Percentiles rank a stretch among this genome's conserved stretches.
Evolutionary conservation across 2,888 invertebrate genomes (phyloP).

Genomic region (Lycaena phlaeas): DNA sequence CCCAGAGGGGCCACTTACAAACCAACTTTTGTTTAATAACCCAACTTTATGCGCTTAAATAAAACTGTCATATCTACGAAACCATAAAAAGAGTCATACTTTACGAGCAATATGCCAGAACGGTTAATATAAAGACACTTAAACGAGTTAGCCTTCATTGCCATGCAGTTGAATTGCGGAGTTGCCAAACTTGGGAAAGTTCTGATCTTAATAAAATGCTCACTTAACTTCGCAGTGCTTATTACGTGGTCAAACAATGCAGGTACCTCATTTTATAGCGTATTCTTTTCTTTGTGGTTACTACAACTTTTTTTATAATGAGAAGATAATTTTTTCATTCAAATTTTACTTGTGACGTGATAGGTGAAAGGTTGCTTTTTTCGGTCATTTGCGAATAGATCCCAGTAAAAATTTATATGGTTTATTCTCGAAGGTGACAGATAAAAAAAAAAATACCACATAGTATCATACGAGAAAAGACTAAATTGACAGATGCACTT

Average conservation of each 20-base stretch:
- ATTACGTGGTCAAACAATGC: conserved; percentile 2
- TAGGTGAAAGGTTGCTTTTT: too few relatives aligned
- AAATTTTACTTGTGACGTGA: too few relatives aligned
- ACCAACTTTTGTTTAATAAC: conserved; percentile 6
- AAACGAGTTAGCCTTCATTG: conserved; percentile 30
- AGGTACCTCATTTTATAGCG: background rate
- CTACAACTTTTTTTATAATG: too few relatives aligned
- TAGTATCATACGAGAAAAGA: too few relatives aligned
- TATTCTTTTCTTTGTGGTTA: too few relatives aligned
- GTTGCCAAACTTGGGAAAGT: conserved; percentile 2
- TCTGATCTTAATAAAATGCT: conserved; percentile 4
- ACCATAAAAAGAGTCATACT: conserved; percentile 18
- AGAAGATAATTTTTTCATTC: too few relatives aligned
- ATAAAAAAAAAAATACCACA: too few relatives aligned
- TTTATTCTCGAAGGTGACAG: too few relatives aligned
- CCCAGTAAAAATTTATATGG: too few relatives aligned
- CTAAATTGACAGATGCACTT: too few relatives aligned
- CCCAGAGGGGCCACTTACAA: conserved; percentile 1
- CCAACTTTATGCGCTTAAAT: conserved; percentile 8
- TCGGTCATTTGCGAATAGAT: too few relatives aligned
- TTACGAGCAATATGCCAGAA: conserved; percentile 37
- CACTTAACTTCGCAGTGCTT: too few relatives aligned
- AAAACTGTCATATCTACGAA: conserved; percentile 9
- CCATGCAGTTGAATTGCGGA: conserved; percentile 32
- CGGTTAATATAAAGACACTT: conserved; percentile 37